phyloP scores from a whole-genome alignment of 2,888 invertebrate genomes.

The Graphium colonna region DNA sequence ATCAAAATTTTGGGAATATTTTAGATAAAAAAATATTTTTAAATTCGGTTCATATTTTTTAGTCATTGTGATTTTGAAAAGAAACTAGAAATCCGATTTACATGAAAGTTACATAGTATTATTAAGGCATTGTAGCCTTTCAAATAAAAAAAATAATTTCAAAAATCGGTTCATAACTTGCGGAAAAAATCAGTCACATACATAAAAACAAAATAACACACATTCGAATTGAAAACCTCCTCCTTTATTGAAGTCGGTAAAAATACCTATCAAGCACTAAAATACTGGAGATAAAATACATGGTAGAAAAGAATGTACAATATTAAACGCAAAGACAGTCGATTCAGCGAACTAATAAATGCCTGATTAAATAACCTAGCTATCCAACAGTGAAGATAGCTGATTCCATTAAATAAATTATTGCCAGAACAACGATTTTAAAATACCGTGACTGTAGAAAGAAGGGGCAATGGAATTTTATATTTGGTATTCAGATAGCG shows the following conservation, averaged over 20 bases:
- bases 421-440: conserved; percentile 1
- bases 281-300: too few relatives aligned
- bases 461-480: conserved; percentile 4
- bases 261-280: too few relatives aligned
- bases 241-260: not conserved
- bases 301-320: not conserved
- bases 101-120: too few relatives aligned
- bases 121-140: too few relatives aligned
- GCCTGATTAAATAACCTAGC: not conserved
- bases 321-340: not conserved
- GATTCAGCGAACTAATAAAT: not conserved
- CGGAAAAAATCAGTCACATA: not conserved
- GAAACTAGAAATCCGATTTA: too few relatives aligned
- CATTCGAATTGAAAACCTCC: not conserved
- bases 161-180: not conserved
- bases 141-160: too few relatives aligned
- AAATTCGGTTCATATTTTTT: not conserved
- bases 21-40: too few relatives aligned
- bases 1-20: too few relatives aligned
- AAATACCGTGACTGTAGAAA: not conserved
- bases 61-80: not conserved
- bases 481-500: too few relatives aligned
- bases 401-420: conserved; percentile 12
- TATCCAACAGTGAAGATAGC: conserved; percentile 4
- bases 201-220: too few relatives aligned